A percentile compares a stretch with the other conserved stretches of the same genome.
Evolutionary conservation across 2,797 vertebrate species (phyloP).

Genomic region (Morelia viridis): DNA sequence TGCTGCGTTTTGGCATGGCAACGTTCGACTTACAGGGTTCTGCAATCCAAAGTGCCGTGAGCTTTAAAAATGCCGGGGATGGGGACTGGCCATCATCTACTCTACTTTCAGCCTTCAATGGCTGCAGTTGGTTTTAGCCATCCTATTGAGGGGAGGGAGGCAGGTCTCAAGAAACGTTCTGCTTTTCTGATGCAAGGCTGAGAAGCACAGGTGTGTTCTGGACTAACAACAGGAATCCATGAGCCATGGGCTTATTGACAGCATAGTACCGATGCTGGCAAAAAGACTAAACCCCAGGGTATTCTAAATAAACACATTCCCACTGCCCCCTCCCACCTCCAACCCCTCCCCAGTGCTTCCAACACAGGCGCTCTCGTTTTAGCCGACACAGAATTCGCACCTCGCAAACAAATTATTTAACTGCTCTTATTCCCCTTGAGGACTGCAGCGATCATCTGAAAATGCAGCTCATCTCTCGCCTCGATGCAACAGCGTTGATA

Average conservation of each 20-base stretch:
- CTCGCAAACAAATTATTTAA: conserved; percentile 78
- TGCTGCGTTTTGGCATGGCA: neutral
- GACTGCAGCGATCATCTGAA: conserved; percentile 71
- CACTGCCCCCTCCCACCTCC: neutral
- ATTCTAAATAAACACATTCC: conserved; percentile 31
- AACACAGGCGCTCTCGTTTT: conserved; percentile 24
- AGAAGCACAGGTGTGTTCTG: conserved; percentile 58
- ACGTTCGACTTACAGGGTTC: neutral
- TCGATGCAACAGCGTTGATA: conserved; percentile 67
- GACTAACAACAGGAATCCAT: conserved; percentile 42
- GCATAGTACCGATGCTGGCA: conserved; percentile 26
- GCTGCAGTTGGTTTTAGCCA: conserved; percentile 25
- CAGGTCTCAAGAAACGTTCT: conserved; percentile 24
- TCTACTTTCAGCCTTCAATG: neutral
- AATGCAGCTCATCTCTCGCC: conserved; percentile 71
- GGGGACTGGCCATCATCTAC: neutral
- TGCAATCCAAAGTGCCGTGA: neutral
- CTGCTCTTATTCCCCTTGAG: conserved; percentile 69
- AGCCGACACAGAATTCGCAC: conserved; percentile 63
- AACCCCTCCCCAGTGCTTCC: neutral
- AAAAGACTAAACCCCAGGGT: conserved; percentile 48
- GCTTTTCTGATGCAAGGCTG: conserved; percentile 56
- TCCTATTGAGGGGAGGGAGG: conserved; percentile 33
- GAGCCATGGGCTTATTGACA: conserved; percentile 34
- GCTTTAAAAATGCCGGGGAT: neutral